Base-by-base conservation (phyloP, 2,113 vertebrate genomes). In the Passer montanus region DNA sequence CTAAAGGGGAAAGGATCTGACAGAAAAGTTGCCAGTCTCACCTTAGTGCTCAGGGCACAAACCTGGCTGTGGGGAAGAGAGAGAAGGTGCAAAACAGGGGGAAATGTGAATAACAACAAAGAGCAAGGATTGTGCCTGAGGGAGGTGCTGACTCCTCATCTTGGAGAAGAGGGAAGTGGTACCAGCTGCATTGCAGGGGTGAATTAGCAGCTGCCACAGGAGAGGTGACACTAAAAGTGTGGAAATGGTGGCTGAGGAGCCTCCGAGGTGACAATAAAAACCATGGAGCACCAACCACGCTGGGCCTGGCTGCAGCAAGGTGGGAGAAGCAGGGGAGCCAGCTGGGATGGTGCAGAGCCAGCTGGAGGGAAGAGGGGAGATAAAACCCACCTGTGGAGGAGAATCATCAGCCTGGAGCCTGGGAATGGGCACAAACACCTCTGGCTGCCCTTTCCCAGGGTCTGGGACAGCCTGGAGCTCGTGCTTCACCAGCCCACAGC, bases 1-100 rank as follows among this genome's bases (percentile, higher is more conserved):
- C 91, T 89, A 24, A 67, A 91, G 81, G 93, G 84, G 37, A 87
- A 75, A 64, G 80, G 73, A 89, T 81, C 76, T 87, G 91, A 92
- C 35, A 37, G 92, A 83, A 72, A 46, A 46, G 63, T 72, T 96
- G 82, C 87, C 78, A 80, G 82, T 66, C 92, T 92, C 58, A 37
- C 85, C 72, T 73, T 22, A 53, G 59, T 74, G 72, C 83, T 88
- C 53, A 66, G 85, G 85, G 74, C 90, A 90, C 82, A 85, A 94
- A 94, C 22, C 49, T 93, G n/a, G 17, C 72, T 6, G 17, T 28
- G 66, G 63, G 74, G 43, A 66, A 46, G 60, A 76, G 79, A 88
- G 41, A 73, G 46, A 88, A 85, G 24, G 63, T 73, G n/a, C 53
- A 90, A 53, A 89, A 44, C 6, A 7, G 43, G 28, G 49, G 3